Evolutionary conservation across 2,797 vertebrate genomes (phyloP).

Genomic region (Gorsachius magnificus): DNA sequence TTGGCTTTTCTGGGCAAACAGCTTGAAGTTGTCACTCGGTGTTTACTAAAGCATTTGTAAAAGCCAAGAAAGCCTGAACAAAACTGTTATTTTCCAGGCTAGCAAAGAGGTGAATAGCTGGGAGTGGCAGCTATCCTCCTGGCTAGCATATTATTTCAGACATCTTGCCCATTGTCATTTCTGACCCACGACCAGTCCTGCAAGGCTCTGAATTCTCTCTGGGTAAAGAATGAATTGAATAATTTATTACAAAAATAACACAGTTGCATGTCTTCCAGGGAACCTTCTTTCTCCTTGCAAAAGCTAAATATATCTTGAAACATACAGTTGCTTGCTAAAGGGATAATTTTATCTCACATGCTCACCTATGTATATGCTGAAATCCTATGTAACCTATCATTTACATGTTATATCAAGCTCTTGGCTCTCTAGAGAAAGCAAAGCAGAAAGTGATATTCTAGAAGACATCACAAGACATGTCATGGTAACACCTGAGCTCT

Average conservation of each 20-base stretch:
- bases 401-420: background rate
- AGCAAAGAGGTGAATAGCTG: background rate
- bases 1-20: slow-evolving; percentile 60
- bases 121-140: background rate
- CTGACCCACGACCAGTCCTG: background rate
- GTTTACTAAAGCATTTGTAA: slow-evolving; percentile 36
- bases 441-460: background rate
- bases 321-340: background rate
- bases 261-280: background rate
- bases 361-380: background rate
- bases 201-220: background rate
- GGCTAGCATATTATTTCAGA: background rate
- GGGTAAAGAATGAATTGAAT: background rate
- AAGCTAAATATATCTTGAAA: background rate
- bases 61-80: slow-evolving; percentile 34
- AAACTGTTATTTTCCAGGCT: background rate
- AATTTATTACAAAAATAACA: background rate
- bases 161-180: background rate
- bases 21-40: slow-evolving; percentile 52
- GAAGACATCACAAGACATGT: background rate
- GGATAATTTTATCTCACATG: background rate
- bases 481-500: background rate
- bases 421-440: background rate
- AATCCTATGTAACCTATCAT: background rate
- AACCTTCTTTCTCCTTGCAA: background rate